A percentile compares a stretch with the other conserved stretches of the same genome.
Evolutionary conservation across 92 coral and sea anemone genomes (phyloP).

Genomic region (Bergia sp.): DNA sequence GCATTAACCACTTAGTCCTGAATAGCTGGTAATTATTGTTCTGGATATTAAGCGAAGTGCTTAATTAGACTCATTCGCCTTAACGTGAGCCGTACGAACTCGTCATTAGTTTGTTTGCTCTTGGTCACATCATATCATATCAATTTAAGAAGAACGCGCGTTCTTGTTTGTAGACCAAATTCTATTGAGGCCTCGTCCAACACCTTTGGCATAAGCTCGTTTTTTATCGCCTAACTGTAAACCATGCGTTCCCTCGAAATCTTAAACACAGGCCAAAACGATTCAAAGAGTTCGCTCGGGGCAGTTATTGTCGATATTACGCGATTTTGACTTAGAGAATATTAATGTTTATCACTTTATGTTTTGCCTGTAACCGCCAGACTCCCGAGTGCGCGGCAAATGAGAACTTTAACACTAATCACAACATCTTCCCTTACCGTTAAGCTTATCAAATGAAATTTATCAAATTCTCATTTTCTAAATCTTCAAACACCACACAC

Average conservation of each 20-base stretch:
- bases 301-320: conserved; percentile 26
- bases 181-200: conserved; percentile 50
- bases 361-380: conserved; percentile 28
- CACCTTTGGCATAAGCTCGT: not conserved
- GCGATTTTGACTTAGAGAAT: not conserved
- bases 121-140: conserved; percentile 58
- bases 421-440: not conserved
- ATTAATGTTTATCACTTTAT: conserved; percentile 26
- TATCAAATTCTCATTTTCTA: conserved; percentile 28
- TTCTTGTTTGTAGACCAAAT: conserved; percentile 52
- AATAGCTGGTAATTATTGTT: conserved; percentile 76
- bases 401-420: conserved; percentile 17
- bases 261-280: conserved; percentile 42
- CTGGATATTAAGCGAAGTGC: conserved; percentile 71
- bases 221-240: conserved; percentile 45
- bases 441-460: conserved; percentile 26
- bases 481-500: conserved; percentile 32
- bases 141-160: conserved; percentile 43
- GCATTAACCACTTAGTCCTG: conserved; percentile 77
- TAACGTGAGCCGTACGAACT: conserved; percentile 41
- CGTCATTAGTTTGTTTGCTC: conserved; percentile 48
- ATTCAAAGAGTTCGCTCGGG: conserved; percentile 47
- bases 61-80: conserved; percentile 77
- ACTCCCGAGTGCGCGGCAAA: conserved; percentile 30
- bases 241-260: conserved; percentile 32